Percentiles rank a stretch among this genome's conserved stretches.
These are phyloP conservation scores for Rhyacophila brunnea DNA, from an alignment of 1,140 invertebrate genomes.

Conservation along the genomic window DNA sequence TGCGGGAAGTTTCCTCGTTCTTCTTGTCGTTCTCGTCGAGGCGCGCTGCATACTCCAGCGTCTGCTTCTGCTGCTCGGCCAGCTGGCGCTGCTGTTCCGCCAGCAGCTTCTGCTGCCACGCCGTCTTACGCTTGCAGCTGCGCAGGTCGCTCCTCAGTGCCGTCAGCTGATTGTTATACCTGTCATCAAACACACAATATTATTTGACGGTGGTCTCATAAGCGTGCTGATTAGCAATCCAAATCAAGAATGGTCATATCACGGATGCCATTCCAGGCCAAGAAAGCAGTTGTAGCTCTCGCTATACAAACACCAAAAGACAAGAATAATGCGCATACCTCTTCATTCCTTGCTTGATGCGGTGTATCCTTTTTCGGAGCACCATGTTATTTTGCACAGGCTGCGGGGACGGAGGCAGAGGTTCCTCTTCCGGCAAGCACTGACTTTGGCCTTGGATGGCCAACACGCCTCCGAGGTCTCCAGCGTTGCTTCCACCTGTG, in stretches of 20 bases:
- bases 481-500: conserved; percentile 46
- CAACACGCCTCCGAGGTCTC: conserved; percentile 47
- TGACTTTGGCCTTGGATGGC: too few species aligned
- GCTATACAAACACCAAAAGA: too few species aligned
- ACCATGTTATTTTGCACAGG: conserved; percentile 81
- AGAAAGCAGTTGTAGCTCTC: too few species aligned
- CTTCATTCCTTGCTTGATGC: conserved; percentile 87
- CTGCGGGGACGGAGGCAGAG: conserved; percentile 55
- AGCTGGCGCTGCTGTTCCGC: conserved; percentile 78
- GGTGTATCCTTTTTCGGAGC: conserved; percentile 77
- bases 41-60: conserved; percentile 75
- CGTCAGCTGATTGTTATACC: conserved; percentile 75
- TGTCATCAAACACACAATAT: conserved; percentile 37
- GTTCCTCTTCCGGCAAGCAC: conserved; percentile 54
- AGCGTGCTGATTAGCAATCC: too few species aligned
- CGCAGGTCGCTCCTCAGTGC: conserved; percentile 73
- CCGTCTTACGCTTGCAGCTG: conserved; percentile 74
- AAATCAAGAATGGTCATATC: too few species aligned
- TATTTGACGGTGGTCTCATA: too few species aligned
- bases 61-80: conserved; percentile 72
- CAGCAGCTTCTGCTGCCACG: conserved; percentile 80
- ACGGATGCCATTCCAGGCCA: too few species aligned
- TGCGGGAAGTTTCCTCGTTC: conserved; percentile 82
- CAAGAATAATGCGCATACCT: too few species aligned
- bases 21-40: conserved; percentile 88